Evolutionary conservation across 1,140 invertebrate species (phyloP), one percentile per base, ranked within the genome.

Genomic region (Drosophila ogumai): DNA sequence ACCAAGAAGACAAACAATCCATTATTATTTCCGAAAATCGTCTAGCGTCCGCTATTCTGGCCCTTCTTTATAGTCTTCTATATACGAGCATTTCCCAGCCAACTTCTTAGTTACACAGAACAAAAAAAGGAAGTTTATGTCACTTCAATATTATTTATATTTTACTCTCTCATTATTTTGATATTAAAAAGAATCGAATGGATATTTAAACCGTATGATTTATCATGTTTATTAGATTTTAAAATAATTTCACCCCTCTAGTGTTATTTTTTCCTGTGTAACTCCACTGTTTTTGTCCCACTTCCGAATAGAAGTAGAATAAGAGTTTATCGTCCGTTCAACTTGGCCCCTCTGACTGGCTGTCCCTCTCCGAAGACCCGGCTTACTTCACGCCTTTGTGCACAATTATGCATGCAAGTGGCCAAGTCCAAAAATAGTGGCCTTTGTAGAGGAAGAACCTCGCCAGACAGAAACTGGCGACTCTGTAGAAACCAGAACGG

Each of bases 321-420:
- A 71, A 65, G 61, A 84, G 76, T 72, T 90, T 84, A 88, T 84
- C 84, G 84, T 88, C 77, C 84, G 78, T 72, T 80, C 65, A 88
- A 63, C 32, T 54, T 74, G 52, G 54, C 54, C 60, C 38, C 47
- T 72, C 52, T 38, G 67, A 25, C 49, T 36, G 22, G 9, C 12
- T 28, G 34, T 15, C 19, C 68, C 25, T 47, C 7, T 12, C 28
- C 17, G 19, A 60, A 46, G 28, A 61, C 19, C 28, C 57, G 56
- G 31, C 63, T 55, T 43, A 40, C 84, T 87, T 87, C 80, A 87
- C 84, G 84, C 84, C 79, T 88, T 88, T 88, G 76, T 80, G 84
- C 80, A 87, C 84, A 88, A 88, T 87, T 87, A 82, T 88, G 84
- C 84, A 88, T 82, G 82, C 82, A 88, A 76, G 84, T 87, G 82